Evolutionary conservation across 2,113 vertebrate genomes (phyloP).

Genomic region (Clarias gariepinus): DNA sequence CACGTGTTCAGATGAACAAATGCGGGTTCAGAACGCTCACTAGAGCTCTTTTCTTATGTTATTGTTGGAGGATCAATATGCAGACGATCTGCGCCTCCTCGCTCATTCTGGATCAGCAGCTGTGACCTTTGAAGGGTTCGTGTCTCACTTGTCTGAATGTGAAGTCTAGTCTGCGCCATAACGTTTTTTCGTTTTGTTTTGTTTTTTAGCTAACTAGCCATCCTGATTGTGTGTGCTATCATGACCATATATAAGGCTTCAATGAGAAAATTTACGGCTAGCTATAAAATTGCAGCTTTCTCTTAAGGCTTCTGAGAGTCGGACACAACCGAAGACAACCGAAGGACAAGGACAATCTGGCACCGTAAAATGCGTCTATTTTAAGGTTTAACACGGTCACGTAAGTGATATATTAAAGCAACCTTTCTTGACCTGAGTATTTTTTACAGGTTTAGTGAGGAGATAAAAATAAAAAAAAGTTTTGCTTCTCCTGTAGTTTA

Average conservation of each 20-base stretch:
- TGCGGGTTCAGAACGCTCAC: background rate
- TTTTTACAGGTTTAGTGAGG: background rate
- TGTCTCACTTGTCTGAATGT: background rate
- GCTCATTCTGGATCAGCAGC: background rate
- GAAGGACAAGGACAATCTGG: slow-evolving; percentile 9
- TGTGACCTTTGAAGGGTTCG: background rate
- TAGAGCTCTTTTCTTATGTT: background rate
- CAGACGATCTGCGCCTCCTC: background rate
- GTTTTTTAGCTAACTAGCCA: background rate
- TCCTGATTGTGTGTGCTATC: background rate
- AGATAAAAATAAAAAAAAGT: background rate
- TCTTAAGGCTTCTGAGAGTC: background rate
- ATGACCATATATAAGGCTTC: background rate
- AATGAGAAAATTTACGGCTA: background rate
- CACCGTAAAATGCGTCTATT: background rate
- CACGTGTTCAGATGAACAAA: slow-evolving; percentile 16
- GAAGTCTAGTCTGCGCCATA: background rate
- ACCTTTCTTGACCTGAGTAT: background rate
- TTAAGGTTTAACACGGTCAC: background rate
- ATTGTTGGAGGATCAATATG: background rate
- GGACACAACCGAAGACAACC: background rate
- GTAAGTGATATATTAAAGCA: background rate
- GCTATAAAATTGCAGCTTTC: background rate
- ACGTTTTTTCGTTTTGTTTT: too few species aligned
- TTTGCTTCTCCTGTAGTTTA: slow-evolving; percentile 10